Percentiles rank a stretch among this genome's conserved stretches.
Conservation (phyloP, 2,113 vertebrate species). For the Poecilia latipinna region DNA sequence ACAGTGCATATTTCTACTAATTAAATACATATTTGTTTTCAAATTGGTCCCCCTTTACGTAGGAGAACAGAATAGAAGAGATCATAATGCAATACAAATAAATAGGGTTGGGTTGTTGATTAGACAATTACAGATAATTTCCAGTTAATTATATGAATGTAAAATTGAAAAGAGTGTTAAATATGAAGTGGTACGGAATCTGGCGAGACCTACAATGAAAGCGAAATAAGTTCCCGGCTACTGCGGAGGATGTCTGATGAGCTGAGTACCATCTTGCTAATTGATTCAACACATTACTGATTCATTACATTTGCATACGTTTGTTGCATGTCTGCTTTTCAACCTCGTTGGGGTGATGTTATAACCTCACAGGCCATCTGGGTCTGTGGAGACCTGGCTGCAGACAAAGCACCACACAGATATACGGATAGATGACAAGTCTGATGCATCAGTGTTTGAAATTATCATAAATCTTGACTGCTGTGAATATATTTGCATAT, state of each 20-base stretch:
- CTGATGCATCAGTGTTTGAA: slow-evolving; percentile 13
- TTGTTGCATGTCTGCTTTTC: slow-evolving; percentile 43
- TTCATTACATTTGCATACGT: slow-evolving; percentile 57
- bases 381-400: slow-evolving; percentile 10
- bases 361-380: slow-evolving; percentile 49
- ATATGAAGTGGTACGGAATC: slow-evolving; percentile 41
- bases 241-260: slow-evolving; percentile 36
- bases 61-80: background rate
- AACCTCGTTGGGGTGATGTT: slow-evolving; percentile 41
- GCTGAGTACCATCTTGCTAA: slow-evolving; percentile 46
- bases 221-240: slow-evolving; percentile 26
- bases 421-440: background rate
- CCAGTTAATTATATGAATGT: slow-evolving; percentile 26
- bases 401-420: background rate
- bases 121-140: slow-evolving; percentile 20
- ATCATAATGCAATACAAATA: background rate
- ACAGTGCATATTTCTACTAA: background rate
- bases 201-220: slow-evolving; percentile 28
- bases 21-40: background rate
- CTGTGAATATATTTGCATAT: slow-evolving; percentile 8
- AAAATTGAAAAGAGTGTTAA: slow-evolving; percentile 34
- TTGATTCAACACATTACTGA: slow-evolving; percentile 59
- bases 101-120: slow-evolving; percentile 6
- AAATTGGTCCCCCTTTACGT: background rate
- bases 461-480: background rate